Evolutionary conservation across 2,797 vertebrate species (phyloP).

Genomic region (Tympanoctomys barrerae): DNA sequence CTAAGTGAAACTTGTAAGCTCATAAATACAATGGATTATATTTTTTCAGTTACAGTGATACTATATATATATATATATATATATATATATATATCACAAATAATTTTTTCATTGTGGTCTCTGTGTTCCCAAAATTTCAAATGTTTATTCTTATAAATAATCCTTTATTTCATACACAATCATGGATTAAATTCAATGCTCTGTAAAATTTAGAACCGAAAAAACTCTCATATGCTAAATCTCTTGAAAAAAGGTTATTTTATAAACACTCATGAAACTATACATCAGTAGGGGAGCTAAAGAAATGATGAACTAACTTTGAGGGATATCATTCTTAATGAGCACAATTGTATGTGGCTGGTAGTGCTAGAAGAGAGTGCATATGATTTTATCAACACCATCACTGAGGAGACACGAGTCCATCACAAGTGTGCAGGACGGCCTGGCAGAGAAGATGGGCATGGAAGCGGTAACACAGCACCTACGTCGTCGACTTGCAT

Average conservation of each 20-base stretch:
- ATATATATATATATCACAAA: neutral
- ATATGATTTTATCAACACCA: neutral
- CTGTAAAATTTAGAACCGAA: slow-evolving; percentile 6
- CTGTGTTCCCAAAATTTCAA: neutral
- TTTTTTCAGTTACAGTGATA: too few species aligned
- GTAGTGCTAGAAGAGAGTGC: neutral
- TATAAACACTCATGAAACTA: neutral
- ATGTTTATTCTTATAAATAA: neutral
- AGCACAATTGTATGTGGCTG: neutral
- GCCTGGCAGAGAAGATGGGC: rapidly evolving
- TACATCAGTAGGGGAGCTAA: neutral
- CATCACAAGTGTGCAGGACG: neutral
- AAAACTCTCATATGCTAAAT: neutral
- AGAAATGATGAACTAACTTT: neutral
- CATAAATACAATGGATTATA: neutral
- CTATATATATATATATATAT: too few species aligned
- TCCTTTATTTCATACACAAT: neutral
- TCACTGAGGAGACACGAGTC: neutral
- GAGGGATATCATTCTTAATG: neutral
- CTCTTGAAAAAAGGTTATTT: neutral
- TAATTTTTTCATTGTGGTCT: neutral
- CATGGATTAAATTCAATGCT: neutral
- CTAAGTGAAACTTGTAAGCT: neutral
- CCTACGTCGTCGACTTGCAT: neutral
- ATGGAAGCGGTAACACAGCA: neutral